Base-by-base conservation (phyloP, 2,888 invertebrate genomes). In the Heteromurus nitidus region DNA sequence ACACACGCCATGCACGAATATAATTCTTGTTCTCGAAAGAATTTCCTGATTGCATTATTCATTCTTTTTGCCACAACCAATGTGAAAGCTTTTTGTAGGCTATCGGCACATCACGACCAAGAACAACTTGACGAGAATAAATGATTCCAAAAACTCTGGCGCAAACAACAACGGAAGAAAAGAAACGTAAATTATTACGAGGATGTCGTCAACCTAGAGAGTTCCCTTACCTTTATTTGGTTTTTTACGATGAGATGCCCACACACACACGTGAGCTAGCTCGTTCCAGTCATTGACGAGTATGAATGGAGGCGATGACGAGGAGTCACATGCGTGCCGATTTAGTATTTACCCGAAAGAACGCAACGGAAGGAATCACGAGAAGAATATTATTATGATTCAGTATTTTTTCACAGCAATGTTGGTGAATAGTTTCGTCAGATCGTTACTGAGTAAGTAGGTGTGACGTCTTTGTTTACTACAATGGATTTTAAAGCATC, bases 221-320 rank as follows among this genome's bases (percentile, higher is more conserved):
- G 47, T 36, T 36, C 36, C 36, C 36, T 36, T 36, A 36, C 36
- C 36, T 36, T 36, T 36, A 9, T 36, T 9, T n/a, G n/a, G n/a
- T n/a, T n/a, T n/a, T n/a, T n/a, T n/a, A n/a, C n/a, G n/a, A n/a
- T n/a, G n/a, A n/a, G n/a, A n/a, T n/a, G n/a, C n/a, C n/a, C n/a
- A n/a, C n/a, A n/a, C n/a, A 16, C 47, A 47, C n/a, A n/a, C 47
- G 47, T 47, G 47, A n/a, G 47, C 47, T 47, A 11, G 47, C 50
- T 50, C 31, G 60, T 60, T 60, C 60, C 60, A 60, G 30, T 28
- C n/a, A 24, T 9, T 60, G 60, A n/a, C 30, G 31, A 30, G n/a
- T n/a, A 30, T 60, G 30, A 60, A 60, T 60, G 60, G 18, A 60
- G 60, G 18, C 28, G 53, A 22, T 53, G 53, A 22, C 53, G 22